Evolutionary conservation across 2,888 invertebrate species (phyloP).

Genomic region (Anoplius nigerrimus): DNA sequence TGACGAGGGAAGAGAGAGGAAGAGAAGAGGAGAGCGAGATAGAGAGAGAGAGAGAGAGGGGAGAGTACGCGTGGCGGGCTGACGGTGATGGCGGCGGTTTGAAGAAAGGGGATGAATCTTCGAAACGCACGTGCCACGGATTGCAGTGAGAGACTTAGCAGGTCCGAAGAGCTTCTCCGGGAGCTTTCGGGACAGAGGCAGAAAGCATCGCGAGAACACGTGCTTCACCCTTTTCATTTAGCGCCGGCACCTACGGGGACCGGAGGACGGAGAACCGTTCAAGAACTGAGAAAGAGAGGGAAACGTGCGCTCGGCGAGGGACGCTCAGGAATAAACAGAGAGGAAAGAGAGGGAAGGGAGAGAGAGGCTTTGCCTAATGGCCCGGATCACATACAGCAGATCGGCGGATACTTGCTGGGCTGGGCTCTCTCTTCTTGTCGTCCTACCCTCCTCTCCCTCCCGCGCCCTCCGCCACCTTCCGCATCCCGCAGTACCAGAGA

Average conservation of each 20-base stretch:
- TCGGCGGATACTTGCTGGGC: constrained; percentile 51
- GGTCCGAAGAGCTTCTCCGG: constrained; percentile 43
- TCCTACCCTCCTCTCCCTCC: background rate
- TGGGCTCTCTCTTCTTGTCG: constrained; percentile 14
- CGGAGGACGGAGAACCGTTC: constrained; percentile 3
- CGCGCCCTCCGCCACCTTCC: constrained; percentile 19
- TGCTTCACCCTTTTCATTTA: constrained; percentile 59
- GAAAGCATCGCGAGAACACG: constrained; percentile 49
- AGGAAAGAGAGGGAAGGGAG: constrained; percentile 21
- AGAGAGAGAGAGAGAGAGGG: too few species aligned
- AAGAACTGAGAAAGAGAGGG: background rate
- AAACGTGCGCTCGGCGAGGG: constrained; percentile 6
- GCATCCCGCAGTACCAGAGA: constrained; percentile 29
- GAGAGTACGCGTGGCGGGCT: background rate
- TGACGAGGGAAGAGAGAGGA: too few species aligned
- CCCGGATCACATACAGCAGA: constrained; percentile 69
- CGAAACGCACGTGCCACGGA: constrained; percentile 70
- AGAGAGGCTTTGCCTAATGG: constrained; percentile 68
- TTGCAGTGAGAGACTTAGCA: constrained; percentile 69
- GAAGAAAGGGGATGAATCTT: constrained; percentile 58
- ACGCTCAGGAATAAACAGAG: constrained; percentile 14
- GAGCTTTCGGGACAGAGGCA: constrained; percentile 21
- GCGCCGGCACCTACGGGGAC: constrained; percentile 32
- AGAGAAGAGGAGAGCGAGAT: background rate
- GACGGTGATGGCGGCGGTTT: background rate